phyloP scores from a whole-genome alignment of 2,797 vertebrate species.

The Danio kyathit region DNA sequence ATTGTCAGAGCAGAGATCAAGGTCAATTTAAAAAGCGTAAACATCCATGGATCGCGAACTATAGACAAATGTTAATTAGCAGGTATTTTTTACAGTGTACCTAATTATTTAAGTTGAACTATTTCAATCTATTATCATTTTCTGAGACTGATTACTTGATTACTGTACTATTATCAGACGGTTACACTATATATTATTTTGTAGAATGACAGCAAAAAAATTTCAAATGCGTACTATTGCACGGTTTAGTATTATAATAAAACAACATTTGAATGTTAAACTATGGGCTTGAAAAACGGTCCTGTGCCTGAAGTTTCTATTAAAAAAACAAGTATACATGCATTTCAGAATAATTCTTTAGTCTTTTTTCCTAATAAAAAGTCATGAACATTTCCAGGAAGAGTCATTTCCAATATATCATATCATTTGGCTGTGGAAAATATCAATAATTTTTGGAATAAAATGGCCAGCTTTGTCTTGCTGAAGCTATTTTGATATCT shows the following conservation, averaged over 20 bases:
- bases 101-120: too few species aligned
- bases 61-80: too few species aligned
- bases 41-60: too few species aligned
- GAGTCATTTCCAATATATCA: neutral
- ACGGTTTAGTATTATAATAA: neutral
- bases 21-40: too few species aligned
- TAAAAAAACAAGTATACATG: neutral
- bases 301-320: neutral
- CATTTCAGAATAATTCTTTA: neutral
- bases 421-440: neutral
- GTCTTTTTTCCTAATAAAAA: neutral
- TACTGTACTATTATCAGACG: constrained; percentile 13
- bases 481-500: neutral
- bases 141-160: neutral
- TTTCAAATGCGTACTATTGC: neutral
- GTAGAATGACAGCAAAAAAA: neutral
- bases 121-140: neutral
- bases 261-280: neutral
- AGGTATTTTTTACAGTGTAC: too few species aligned
- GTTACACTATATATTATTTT: neutral
- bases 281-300: neutral
- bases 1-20: too few species aligned
- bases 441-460: neutral
- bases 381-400: neutral
- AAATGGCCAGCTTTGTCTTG: constrained; percentile 14